Conservation (phyloP, 2,797 vertebrate genomes). For the Cuniculus paca region DNA sequence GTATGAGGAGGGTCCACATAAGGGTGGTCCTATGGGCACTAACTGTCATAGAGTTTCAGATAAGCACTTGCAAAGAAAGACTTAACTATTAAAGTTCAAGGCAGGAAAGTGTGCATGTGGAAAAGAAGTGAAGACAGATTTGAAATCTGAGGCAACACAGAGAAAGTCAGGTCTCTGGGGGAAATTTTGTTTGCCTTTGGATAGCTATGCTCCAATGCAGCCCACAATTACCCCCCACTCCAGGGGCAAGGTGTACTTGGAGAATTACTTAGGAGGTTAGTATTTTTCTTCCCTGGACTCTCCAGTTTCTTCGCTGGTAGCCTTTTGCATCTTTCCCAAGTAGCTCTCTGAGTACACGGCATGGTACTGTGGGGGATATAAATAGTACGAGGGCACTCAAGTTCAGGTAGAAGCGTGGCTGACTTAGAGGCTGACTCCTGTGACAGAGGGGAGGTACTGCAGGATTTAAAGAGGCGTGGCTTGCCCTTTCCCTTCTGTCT, state of each 20-base stretch:
- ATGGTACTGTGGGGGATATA: neutral
- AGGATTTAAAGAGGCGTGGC: neutral
- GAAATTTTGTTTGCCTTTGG: neutral
- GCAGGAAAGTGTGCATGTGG: too few relatives aligned
- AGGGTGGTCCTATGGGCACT: neutral
- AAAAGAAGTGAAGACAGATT: neutral
- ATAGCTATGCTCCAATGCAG: neutral
- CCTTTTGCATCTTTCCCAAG: neutral
- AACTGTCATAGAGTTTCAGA: neutral
- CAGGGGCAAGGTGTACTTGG: neutral
- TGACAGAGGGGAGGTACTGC: neutral
- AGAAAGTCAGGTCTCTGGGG: neutral
- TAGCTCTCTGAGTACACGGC: neutral
- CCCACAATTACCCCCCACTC: neutral
- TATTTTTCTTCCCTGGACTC: neutral
- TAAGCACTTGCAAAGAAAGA: neutral
- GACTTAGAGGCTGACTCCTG: constrained; percentile 50
- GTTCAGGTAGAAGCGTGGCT: constrained; percentile 40
- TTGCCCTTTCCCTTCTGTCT: too few relatives aligned
- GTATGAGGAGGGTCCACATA: neutral
- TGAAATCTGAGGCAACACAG: neutral
- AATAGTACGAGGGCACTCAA: neutral
- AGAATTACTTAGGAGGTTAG: neutral
- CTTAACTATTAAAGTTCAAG: neutral
- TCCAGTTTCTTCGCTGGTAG: neutral